A percentile compares a stretch with the other conserved stretches of the same genome.
Conservation (phyloP, 1,140 invertebrate species). For the Propsilocerus akamusi region DNA sequence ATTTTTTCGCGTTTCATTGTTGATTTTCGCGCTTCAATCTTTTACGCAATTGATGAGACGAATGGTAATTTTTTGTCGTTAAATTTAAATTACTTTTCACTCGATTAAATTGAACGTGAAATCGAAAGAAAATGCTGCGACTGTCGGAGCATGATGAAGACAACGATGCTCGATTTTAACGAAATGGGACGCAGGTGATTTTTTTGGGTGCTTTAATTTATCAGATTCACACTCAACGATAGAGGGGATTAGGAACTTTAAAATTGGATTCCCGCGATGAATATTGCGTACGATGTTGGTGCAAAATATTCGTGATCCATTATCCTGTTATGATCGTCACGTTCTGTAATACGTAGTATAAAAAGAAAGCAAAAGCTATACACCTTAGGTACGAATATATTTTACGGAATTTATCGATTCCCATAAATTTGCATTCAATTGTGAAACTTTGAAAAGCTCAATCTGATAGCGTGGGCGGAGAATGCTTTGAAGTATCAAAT, state of each 20-base stretch:
- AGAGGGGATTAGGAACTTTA: too few relatives aligned
- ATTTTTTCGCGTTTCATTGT: background rate
- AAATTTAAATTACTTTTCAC: background rate
- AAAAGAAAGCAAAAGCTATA: too few relatives aligned
- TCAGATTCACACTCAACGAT: background rate
- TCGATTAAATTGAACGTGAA: conserved; percentile 1
- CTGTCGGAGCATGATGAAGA: background rate
- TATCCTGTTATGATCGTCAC: too few relatives aligned
- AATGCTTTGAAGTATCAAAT: too few relatives aligned
- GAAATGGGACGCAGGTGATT: background rate
- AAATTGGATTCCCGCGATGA: too few relatives aligned
- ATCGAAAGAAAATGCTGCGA: background rate
- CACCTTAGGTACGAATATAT: too few relatives aligned
- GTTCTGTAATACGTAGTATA: too few relatives aligned
- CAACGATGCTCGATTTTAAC: too few relatives aligned
- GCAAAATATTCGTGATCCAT: too few relatives aligned
- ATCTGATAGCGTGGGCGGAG: too few relatives aligned
- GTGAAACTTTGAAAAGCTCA: background rate
- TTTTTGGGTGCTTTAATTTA: conserved; percentile 2
- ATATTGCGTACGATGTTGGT: too few relatives aligned
- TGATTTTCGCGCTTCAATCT: background rate
- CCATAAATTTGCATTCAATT: background rate
- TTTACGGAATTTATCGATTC: too few relatives aligned
- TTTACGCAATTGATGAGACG: background rate
- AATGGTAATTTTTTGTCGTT: background rate